Base-by-base conservation (phyloP, 2,797 vertebrate genomes). In the Pipistrellus pipistrellus region DNA sequence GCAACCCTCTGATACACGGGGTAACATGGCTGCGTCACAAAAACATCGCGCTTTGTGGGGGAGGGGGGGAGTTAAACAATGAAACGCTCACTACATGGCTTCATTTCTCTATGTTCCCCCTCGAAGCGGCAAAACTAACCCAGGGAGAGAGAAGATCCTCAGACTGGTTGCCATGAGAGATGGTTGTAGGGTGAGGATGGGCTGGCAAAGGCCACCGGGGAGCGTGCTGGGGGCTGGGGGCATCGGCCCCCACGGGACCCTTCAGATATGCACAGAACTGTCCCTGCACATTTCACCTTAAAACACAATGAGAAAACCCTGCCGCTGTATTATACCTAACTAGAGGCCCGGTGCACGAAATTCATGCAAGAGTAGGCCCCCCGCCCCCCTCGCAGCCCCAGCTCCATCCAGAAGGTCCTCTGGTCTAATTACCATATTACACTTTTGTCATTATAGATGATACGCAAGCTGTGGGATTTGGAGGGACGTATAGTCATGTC, bases 141-240 rank as follows among this genome's bases (percentile, higher is more conserved):
- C 2, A 88, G 69, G 41, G 3, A 53, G 51, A 8, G 57, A 20
- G 27, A 48, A 68, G 35, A 59, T n/a, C 68, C n/a, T 12, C 81
- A 55, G 14, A 82, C 4, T 2, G 8, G 14, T 2, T 68, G 77
- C 38, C 76, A 14, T 2, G 10, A 11, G 10, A 59, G 57, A 57
- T 1, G 12, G 44, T n/a, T n/a, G 8, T 0, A 0, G 21, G 25
- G 2, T 30, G 38, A 1, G 27, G 62, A 11, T 0, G 18, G 59
- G 2, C 27, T 1, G 48, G 85, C 57, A 30, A 55, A 51, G 69
- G 44, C 35, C 51, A 23, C 0, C 0, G 2, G 15, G 59, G 27
- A 30, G 53, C 32, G 1, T 9, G 8, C 13, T 11, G 21, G 20
- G 27, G 14, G 10, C 53, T 25, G 57, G n/a, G 1, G 25, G 46